Conservation (phyloP, 64 coral and sea anemone species). For the Montipora foliosa region DNA sequence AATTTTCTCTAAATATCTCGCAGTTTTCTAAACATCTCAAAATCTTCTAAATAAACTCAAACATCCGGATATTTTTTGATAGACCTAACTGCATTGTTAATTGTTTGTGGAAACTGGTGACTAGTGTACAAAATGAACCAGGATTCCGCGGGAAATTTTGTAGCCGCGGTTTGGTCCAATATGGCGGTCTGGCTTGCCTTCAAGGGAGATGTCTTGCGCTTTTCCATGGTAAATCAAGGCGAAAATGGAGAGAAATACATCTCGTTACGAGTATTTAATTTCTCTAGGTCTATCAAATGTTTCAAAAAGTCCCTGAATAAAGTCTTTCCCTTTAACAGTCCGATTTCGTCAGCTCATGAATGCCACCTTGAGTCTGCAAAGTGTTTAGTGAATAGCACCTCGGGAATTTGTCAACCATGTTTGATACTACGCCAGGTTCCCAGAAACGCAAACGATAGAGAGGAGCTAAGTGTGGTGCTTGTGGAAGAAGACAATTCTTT, state of each 20-base stretch:
- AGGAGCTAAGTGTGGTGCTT: neutral
- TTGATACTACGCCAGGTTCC: neutral
- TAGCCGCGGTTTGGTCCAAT: neutral
- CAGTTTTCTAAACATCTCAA: too few relatives aligned
- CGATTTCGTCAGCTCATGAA: neutral
- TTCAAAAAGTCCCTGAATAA: slow-evolving; percentile 3
- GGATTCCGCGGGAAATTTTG: slow-evolving; percentile 28
- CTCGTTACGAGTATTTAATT: neutral
- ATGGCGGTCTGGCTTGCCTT: neutral
- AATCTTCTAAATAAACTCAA: too few relatives aligned
- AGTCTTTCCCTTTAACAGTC: neutral
- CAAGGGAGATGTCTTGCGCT: neutral
- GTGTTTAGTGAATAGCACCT: neutral
- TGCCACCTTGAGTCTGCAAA: neutral
- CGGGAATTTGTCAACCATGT: slow-evolving; percentile 6
- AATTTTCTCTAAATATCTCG: too few relatives aligned
- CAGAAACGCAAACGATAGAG: neutral
- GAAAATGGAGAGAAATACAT: neutral
- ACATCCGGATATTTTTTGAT: too few relatives aligned
- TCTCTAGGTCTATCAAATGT: slow-evolving; percentile 4
- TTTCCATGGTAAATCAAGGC: neutral
- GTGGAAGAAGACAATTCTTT: slow-evolving; percentile 18
- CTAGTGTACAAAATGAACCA: neutral
- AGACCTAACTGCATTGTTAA: too few relatives aligned
- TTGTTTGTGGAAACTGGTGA: neutral